phyloP scores from a whole-genome alignment of 30 jellyfish, hydroid and myxozoan genomes.

The Turritopsis rubra region DNA sequence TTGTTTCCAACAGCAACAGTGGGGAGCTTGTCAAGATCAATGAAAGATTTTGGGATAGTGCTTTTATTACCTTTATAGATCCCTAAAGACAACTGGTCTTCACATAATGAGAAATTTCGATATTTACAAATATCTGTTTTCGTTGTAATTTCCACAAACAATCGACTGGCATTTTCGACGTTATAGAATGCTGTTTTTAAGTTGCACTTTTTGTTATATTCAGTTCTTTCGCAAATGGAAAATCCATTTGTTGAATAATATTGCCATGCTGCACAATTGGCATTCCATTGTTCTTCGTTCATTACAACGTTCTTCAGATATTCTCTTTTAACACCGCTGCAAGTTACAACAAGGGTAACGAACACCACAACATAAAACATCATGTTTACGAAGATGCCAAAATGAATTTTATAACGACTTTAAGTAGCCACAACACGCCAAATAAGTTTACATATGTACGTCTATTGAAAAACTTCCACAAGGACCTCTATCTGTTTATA shows the following conservation, averaged over 20 bases:
- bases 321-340: neutral
- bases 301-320: neutral
- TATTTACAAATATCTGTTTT: neutral
- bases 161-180: neutral
- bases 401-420: too few species aligned
- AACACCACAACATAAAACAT: neutral
- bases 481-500: neutral
- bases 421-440: too few species aligned
- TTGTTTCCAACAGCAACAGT: neutral
- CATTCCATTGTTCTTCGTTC: neutral
- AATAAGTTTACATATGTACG: too few species aligned
- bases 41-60: neutral
- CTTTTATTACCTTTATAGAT: neutral
- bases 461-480: too few species aligned
- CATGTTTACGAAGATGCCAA: neutral
- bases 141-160: neutral
- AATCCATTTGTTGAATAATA: neutral
- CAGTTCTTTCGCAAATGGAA: neutral
- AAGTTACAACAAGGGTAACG: neutral
- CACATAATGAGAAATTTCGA: neutral
- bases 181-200: neutral
- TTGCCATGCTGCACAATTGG: neutral
- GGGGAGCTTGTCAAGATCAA: neutral
- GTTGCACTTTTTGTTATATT: neutral
- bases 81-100: neutral